These are phyloP conservation scores for Lophotriccus pileatus DNA, from an alignment of 2,797 vertebrate species.

Conservation along the genomic window DNA sequence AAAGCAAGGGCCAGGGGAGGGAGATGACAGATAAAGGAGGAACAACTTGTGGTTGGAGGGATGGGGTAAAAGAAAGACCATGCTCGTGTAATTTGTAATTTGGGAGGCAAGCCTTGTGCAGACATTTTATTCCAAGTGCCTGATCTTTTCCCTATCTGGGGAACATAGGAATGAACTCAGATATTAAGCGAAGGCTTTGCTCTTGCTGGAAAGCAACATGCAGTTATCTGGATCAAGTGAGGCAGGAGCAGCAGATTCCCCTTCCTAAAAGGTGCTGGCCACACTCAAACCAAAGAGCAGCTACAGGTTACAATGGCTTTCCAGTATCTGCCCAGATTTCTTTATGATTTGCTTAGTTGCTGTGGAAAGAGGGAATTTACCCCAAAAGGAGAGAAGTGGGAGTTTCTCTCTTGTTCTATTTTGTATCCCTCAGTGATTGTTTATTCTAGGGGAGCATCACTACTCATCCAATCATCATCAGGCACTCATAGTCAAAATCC, in stretches of 20 bases:
- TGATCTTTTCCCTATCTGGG: background rate
- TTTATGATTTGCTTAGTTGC: background rate
- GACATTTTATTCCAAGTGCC: background rate
- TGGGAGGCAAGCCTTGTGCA: background rate
- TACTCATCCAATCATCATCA: background rate
- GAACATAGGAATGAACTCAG: background rate
- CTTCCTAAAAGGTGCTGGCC: background rate
- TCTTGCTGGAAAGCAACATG: background rate
- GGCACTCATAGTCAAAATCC: background rate
- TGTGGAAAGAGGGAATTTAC: background rate
- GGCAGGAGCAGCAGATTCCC: background rate
- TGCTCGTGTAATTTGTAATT: background rate
- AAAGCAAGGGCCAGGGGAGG: background rate
- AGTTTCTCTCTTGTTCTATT: background rate
- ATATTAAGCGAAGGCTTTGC: background rate
- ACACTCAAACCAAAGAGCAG: background rate
- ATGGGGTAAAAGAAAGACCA: background rate
- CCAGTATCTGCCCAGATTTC: background rate
- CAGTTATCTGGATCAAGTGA: background rate
- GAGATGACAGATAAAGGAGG: background rate
- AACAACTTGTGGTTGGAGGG: background rate
- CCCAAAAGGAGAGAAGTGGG: background rate
- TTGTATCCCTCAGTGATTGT: background rate
- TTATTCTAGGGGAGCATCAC: background rate
- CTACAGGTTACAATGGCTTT: background rate